phyloP scores from a whole-genome alignment of 2,797 vertebrate species.

The Neostethus bicornis region DNA sequence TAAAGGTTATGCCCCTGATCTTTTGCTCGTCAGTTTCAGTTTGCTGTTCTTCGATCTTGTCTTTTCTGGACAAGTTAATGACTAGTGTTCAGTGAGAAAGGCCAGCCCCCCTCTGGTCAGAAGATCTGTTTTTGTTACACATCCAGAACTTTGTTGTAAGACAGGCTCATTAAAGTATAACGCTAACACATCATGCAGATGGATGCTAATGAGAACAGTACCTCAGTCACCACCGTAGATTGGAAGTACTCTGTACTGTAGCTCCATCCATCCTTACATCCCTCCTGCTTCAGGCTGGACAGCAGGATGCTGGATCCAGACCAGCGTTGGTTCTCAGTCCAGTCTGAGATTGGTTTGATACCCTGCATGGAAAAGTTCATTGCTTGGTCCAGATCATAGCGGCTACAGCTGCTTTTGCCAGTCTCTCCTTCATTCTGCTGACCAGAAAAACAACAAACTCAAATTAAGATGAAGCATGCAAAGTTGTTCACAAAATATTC shows the following conservation, averaged over 20 bases:
- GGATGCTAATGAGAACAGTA: slow-evolving; percentile 18
- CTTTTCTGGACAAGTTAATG: slow-evolving; percentile 17
- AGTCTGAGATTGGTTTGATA: not conserved
- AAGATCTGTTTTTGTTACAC: not conserved
- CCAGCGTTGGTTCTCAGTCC: slow-evolving; percentile 23
- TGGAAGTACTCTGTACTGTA: slow-evolving; percentile 56
- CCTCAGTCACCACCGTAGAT: slow-evolving; percentile 62
- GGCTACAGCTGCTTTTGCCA: slow-evolving; percentile 57
- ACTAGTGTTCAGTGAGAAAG: slow-evolving; percentile 1
- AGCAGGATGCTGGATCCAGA: slow-evolving; percentile 24
- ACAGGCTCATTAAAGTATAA: not conserved
- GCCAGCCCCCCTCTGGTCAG: not conserved
- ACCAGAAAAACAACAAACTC: slow-evolving; percentile 8
- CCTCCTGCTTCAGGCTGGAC: slow-evolving; percentile 45
- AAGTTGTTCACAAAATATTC: no score
- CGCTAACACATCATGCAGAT: not conserved
- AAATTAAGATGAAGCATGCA: no score
- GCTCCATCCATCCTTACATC: slow-evolving; percentile 61
- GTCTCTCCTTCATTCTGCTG: slow-evolving; percentile 1
- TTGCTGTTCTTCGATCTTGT: not conserved
- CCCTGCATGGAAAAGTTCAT: slow-evolving; percentile 49
- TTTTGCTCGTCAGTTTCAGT: slow-evolving; percentile 24
- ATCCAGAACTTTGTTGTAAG: not conserved
- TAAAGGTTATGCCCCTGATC: not conserved
- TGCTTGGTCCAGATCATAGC: slow-evolving; percentile 47